phyloP scores from a whole-genome alignment of 1,140 invertebrate species.

The Wiebesia pumilae region DNA sequence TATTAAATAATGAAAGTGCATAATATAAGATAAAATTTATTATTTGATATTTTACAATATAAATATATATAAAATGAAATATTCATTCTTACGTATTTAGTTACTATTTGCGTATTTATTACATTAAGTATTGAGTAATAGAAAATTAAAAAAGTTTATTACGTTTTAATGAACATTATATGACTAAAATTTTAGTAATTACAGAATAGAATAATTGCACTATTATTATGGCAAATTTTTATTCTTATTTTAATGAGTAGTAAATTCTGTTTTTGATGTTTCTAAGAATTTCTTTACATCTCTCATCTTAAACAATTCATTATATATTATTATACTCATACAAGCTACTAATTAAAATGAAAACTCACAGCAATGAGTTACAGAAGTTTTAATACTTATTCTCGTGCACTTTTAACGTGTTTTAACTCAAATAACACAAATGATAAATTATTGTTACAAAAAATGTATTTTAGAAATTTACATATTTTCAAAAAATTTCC shows the following conservation, averaged over 20 bases:
- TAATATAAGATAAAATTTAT: constrained; percentile 30
- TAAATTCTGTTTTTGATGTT: constrained; percentile 23
- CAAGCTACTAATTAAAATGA: no score
- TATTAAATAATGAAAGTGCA: constrained; percentile 27
- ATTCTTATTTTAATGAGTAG: constrained; percentile 10
- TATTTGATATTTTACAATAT: constrained; percentile 48
- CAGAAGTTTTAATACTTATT: constrained; percentile 40
- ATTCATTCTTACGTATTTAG: constrained; percentile 34
- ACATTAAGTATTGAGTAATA: constrained; percentile 36
- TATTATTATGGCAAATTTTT: constrained; percentile 32
- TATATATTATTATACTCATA: no score
- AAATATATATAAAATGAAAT: constrained; percentile 18
- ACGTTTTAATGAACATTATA: constrained; percentile 23
- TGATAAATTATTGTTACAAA: constrained; percentile 21
- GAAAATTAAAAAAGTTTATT: constrained; percentile 22
- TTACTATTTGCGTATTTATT: constrained; percentile 45
- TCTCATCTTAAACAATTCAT: neutral
- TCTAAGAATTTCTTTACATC: neutral
- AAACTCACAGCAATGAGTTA: constrained; percentile 33
- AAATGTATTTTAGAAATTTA: constrained; percentile 43
- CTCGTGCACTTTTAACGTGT: constrained; percentile 15
- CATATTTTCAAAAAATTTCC: constrained; percentile 22
- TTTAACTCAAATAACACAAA: neutral
- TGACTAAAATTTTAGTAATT: neutral
- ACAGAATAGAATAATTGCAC: neutral